Conservation (phyloP, 1,140 invertebrate species). For the Drosophila auraria region DNA sequence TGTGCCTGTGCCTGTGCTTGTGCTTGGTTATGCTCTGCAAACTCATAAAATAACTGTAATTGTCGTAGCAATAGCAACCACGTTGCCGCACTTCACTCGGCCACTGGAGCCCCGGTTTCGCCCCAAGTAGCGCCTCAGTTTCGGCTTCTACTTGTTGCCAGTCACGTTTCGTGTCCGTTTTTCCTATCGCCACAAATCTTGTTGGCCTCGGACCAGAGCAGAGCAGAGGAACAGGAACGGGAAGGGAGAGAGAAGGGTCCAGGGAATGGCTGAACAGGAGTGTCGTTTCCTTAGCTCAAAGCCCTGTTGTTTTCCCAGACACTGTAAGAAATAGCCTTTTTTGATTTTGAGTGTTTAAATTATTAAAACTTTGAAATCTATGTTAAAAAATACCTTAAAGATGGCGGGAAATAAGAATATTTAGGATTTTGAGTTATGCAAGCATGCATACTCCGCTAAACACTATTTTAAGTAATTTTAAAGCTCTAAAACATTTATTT, state of each 20-base stretch:
- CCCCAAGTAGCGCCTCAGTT: conserved; percentile 30
- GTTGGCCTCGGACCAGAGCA: neutral
- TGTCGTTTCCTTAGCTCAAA: conserved; percentile 2
- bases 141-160: conserved; percentile 46
- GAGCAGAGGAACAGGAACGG: too few species aligned
- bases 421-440: neutral
- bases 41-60: conserved; percentile 83
- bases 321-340: neutral
- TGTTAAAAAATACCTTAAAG: neutral
- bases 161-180: conserved; percentile 45
- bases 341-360: neutral
- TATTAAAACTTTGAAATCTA: neutral
- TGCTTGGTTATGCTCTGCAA: conserved; percentile 74
- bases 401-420: too few species aligned
- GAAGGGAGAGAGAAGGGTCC: neutral
- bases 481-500: neutral
- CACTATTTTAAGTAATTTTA: too few species aligned
- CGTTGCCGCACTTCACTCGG: conserved; percentile 69
- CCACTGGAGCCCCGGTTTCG: conserved; percentile 52
- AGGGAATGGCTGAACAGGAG: neutral
- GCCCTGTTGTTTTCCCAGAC: neutral
- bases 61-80: conserved; percentile 62
- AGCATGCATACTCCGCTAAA: too few species aligned
- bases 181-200: conserved; percentile 56
- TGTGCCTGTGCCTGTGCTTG: neutral